Conservation (phyloP, 2,113 vertebrate species). For the Columba janthina region DNA sequence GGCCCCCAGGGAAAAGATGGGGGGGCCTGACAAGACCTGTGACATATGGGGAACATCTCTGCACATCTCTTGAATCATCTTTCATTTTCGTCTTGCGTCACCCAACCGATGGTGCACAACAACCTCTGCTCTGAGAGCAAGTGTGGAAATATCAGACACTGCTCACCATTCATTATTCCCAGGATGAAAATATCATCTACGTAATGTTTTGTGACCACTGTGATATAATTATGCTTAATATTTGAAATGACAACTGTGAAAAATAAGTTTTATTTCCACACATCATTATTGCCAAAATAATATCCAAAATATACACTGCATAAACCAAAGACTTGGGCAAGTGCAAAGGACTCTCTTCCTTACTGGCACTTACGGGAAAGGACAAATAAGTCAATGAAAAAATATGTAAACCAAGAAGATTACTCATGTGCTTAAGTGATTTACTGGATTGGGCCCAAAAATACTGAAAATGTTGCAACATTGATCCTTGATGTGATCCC, state of each 20-base stretch:
- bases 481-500: neutral
- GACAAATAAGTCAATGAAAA: neutral
- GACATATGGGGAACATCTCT: neutral
- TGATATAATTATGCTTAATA: neutral
- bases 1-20: neutral
- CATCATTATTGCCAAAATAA: neutral
- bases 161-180: neutral
- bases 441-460: neutral
- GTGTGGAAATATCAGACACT: neutral
- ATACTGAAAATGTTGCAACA: neutral
- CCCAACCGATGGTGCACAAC: neutral
- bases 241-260: neutral
- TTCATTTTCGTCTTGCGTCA: neutral
- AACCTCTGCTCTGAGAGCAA: rapidly evolving
- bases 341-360: neutral
- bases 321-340: neutral
- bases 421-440: neutral
- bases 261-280: neutral
- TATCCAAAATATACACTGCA: neutral
- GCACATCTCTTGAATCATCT: neutral
- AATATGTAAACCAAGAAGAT: neutral
- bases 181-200: neutral
- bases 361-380: neutral
- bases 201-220: neutral
- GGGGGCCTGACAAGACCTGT: neutral